A percentile compares a stretch with the other conserved stretches of the same genome.
Conservation (phyloP, 2,888 invertebrate species). For the Chalcis sispes region DNA sequence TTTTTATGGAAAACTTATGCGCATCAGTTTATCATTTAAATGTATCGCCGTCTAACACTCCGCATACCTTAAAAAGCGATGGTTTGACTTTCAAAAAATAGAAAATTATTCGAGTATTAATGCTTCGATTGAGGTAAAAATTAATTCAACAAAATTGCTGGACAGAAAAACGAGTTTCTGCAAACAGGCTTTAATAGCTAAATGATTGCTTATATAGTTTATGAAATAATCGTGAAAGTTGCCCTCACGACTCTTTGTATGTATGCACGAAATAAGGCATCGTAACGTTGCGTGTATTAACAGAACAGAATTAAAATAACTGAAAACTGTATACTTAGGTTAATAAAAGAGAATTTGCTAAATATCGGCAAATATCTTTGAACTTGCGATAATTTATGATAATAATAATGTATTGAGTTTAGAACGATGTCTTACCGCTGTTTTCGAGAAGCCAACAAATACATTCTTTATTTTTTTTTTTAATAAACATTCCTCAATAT, state of each 20-base stretch:
- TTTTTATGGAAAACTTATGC: not conserved
- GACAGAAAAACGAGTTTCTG: not conserved
- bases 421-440: too few relatives aligned
- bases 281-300: too few relatives aligned
- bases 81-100: not conserved
- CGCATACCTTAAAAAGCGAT: not conserved
- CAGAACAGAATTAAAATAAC: too few relatives aligned
- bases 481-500: too few relatives aligned
- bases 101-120: not conserved
- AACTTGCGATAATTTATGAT: too few relatives aligned
- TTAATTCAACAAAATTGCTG: not conserved
- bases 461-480: too few relatives aligned
- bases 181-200: not conserved
- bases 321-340: too few relatives aligned
- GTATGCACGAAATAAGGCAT: too few relatives aligned
- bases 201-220: slow-evolving; percentile 6
- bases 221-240: slow-evolving; percentile 23
- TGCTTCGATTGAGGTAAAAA: not conserved
- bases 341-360: too few relatives aligned
- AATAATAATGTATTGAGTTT: too few relatives aligned
- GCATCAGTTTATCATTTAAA: not conserved
- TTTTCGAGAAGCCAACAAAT: too few relatives aligned
- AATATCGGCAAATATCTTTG: too few relatives aligned
- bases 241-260: not conserved
- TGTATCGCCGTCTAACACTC: not conserved